Percentiles rank a stretch among this genome's conserved stretches.
These are phyloP conservation scores for Phengaris alcon DNA, from an alignment of 2,888 invertebrate species.

Conservation along the genomic window DNA sequence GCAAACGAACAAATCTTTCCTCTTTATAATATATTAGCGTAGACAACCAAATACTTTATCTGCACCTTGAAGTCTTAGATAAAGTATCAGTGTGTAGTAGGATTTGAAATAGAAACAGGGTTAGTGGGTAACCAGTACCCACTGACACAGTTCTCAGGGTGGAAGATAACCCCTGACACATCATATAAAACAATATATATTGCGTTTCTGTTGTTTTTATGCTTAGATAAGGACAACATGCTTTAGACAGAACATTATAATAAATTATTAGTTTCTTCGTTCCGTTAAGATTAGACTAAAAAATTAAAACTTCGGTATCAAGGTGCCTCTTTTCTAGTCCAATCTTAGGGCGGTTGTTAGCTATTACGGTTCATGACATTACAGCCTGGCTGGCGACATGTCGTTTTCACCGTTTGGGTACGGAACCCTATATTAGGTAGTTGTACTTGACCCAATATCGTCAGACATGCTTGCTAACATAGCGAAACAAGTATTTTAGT, in stretches of 20 bases:
- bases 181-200: not conserved
- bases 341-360: no score
- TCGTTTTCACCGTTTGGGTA: no score
- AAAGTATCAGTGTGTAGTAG: not conserved
- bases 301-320: no score
- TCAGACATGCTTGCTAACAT: not conserved
- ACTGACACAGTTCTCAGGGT: slow-evolving; percentile 62
- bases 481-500: no score
- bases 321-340: no score
- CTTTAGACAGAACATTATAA: no score
- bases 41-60: not conserved
- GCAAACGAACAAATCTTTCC: no score
- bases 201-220: slow-evolving; percentile 2
- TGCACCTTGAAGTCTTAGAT: not conserved
- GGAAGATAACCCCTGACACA: slow-evolving; percentile 65
- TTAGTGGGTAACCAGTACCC: slow-evolving; percentile 61
- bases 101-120: not conserved
- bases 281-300: no score
- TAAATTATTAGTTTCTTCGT: no score
- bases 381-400: no score
- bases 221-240: not conserved
- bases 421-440: not conserved
- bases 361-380: no score
- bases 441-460: not conserved
- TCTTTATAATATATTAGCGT: no score